Base-by-base conservation (phyloP, 2,797 vertebrate genomes). In the Arrhamphus sclerolepis region DNA sequence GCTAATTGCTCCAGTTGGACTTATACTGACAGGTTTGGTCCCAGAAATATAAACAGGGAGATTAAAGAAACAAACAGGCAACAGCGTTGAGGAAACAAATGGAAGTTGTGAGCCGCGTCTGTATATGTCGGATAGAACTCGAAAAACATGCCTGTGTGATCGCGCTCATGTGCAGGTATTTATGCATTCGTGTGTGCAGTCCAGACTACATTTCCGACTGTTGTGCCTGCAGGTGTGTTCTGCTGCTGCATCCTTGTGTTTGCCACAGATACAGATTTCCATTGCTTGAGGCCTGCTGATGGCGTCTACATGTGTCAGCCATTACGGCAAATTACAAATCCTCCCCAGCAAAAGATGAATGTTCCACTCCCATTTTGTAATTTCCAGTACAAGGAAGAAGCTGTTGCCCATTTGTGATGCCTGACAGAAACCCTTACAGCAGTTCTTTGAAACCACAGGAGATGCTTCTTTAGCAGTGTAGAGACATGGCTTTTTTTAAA, bases 271-370 rank as follows among this genome's bases (percentile, higher is more conserved):
- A 59, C 31, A 80, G 56, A 72, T 83, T 83, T 85, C 83, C 83
- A 82, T 75, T 49, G 83, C 83, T 67, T 42, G 71, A 70, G 84
- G 83, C 77, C 67, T 38, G 39, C 55, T 40, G 70, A 81, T 80
- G 86, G 62, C n/a, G 13, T 16, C 22, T 83, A 87, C 90, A 91
- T 88, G 82, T 91, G 90, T 91, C 88, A 87, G 80, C 87, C 78
- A 92, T 92, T 91, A 92, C 38, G 54, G 86, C 68, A 85, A 91
- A 89, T 92, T 92, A 84, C 76, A 84, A 90, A 87, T 84, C 78
- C 70, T 86, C 75, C 75, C 58, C 70, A 72, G 78, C 66, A 65
- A 79, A 82, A 77, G 70, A 63, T 76, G 64, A 89, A 76, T 43
- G 78, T 82, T 90, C 86, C 82, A 69, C 76, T 82, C 84, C 81